Conservation (phyloP, 2,797 vertebrate genomes). For the Euphonia xanthogaster region DNA sequence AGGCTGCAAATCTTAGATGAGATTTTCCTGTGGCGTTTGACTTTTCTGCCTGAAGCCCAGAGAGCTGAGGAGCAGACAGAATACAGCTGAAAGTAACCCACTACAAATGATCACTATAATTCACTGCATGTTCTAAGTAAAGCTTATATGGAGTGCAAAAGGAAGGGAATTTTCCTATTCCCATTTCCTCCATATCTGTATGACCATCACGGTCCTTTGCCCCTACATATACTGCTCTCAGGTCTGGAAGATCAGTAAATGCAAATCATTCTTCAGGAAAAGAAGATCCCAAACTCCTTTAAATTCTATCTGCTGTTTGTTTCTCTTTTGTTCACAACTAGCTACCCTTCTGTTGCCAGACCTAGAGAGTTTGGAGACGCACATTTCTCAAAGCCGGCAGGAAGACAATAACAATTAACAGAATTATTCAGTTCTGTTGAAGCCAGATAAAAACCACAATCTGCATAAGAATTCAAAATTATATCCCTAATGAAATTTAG, state of each 20-base stretch:
- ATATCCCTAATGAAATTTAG: not conserved
- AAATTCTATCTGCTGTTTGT: not conserved
- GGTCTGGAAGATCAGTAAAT: not conserved
- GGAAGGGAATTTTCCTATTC: not conserved
- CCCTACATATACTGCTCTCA: not conserved
- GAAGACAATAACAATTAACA: constrained; percentile 18
- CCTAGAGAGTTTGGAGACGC: not conserved
- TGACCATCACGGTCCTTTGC: not conserved
- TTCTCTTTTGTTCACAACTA: not conserved
- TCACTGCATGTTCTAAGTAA: not conserved
- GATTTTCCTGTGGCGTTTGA: constrained; percentile 2
- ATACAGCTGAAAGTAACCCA: not conserved
- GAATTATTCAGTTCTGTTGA: constrained; percentile 16
- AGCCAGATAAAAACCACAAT: not conserved
- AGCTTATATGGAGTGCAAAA: not conserved
- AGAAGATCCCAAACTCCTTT: not conserved
- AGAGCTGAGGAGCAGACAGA: not conserved
- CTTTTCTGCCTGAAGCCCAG: constrained; percentile 12
- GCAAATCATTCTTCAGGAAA: not conserved
- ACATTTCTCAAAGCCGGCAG: not conserved
- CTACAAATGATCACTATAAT: not conserved
- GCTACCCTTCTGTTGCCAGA: not conserved
- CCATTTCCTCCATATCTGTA: fast-evolving
- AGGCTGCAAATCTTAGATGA: not conserved
- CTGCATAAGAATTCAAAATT: constrained; percentile 16